phyloP scores from a whole-genome alignment of 92 coral and sea anemone genomes.

The Phymanthus crucifer region DNA sequence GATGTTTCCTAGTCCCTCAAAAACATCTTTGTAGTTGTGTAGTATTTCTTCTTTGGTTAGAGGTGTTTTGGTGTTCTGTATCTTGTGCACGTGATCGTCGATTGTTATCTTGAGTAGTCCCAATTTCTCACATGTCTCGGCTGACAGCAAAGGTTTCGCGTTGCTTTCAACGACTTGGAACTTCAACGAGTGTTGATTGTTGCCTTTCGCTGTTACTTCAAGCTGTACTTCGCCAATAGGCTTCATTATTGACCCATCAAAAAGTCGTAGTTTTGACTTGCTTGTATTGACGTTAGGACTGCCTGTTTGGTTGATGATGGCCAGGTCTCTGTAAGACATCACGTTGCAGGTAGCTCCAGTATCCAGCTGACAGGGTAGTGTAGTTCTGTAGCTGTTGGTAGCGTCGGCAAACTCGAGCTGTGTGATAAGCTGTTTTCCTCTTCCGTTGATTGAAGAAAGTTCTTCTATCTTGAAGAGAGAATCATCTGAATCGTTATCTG shows the following conservation, averaged over 20 bases:
- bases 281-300: conserved; percentile 32
- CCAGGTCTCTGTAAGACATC: conserved; percentile 21
- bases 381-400: background rate
- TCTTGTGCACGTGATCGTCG: conserved; percentile 21
- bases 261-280: conserved; percentile 32
- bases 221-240: conserved; percentile 35
- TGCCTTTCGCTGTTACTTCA: background rate
- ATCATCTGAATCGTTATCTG: conserved; percentile 23
- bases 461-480: conserved; percentile 21
- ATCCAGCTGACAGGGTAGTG: background rate
- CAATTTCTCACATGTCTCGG: conserved; percentile 47
- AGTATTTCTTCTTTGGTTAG: conserved; percentile 35
- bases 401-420: conserved; percentile 16
- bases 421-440: conserved; percentile 27
- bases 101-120: conserved; percentile 38
- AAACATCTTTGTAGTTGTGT: conserved; percentile 33
- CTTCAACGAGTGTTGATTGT: conserved; percentile 13
- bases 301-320: conserved; percentile 32
- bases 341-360: conserved; percentile 22
- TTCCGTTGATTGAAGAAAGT: conserved; percentile 12
- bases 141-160: conserved; percentile 44
- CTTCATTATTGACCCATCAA: conserved; percentile 47
- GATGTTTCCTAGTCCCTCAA: conserved; percentile 64
- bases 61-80: conserved; percentile 15
- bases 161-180: conserved; percentile 49